phyloP scores from a whole-genome alignment of 2,888 invertebrate species.

The Calliphora vomitoria region DNA sequence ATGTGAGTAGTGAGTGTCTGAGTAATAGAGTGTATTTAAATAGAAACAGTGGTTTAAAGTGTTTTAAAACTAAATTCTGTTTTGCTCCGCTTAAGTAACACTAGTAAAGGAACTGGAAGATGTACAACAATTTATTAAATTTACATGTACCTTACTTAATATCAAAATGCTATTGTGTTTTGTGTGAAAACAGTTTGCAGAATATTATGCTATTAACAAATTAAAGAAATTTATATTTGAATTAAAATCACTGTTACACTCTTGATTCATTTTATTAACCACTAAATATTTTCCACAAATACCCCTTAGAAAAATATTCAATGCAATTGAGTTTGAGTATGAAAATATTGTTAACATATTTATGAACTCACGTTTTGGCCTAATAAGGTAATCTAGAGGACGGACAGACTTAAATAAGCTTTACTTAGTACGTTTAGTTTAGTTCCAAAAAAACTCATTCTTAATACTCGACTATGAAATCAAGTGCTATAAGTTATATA shows the following conservation, averaged over 20 bases:
- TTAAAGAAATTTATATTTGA: neutral
- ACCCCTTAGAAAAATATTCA: neutral
- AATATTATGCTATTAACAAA: no score
- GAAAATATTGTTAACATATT: slow-evolving; percentile 71
- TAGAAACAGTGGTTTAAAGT: slow-evolving; percentile 15
- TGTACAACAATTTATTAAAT: no score
- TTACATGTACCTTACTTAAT: no score
- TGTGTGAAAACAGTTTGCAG: no score
- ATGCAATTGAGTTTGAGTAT: neutral
- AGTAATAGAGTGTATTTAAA: neutral
- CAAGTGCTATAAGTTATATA: neutral
- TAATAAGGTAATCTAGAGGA: slow-evolving; percentile 68
- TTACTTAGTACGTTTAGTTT: neutral
- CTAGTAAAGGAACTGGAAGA: no score
- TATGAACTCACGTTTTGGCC: slow-evolving; percentile 76
- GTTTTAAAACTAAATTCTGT: no score
- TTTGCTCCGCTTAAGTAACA: no score
- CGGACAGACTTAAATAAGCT: slow-evolving; percentile 49
- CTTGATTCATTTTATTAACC: neutral
- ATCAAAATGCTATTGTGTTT: no score
- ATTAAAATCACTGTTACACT: slow-evolving; percentile 10
- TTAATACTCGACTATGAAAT: neutral
- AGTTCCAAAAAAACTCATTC: neutral
- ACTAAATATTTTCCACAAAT: slow-evolving; percentile 8
- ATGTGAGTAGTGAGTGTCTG: neutral